A percentile compares a stretch with the other conserved stretches of the same genome.
Conservation (phyloP, 2,797 vertebrate species). For the Eidolon dupreanum region DNA sequence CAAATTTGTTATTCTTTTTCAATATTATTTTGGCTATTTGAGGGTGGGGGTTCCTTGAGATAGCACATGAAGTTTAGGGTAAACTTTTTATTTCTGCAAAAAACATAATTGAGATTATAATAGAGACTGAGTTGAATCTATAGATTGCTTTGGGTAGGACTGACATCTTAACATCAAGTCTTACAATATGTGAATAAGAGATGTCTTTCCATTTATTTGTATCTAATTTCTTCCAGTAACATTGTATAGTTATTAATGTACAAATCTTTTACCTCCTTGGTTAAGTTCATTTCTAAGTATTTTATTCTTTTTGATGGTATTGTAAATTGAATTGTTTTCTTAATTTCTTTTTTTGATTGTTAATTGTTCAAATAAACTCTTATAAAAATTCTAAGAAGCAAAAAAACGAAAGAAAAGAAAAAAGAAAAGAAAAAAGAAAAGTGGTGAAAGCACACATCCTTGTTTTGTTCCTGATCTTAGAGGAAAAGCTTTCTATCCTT, state of each 20-base stretch:
- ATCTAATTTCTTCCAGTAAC: conserved; percentile 12
- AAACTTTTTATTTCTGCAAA: not conserved
- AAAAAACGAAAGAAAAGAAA: no score
- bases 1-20: not conserved
- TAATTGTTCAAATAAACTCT: not conserved
- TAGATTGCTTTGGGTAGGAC: not conserved
- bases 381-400: no score
- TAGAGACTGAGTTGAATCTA: not conserved
- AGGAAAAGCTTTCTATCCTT: not conserved
- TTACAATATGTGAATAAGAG: not conserved
- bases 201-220: not conserved
- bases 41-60: not conserved
- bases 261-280: not conserved
- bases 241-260: not conserved
- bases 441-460: not conserved
- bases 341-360: conserved; percentile 14
- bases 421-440: not conserved
- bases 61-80: not conserved
- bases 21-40: conserved; percentile 6
- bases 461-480: not conserved
- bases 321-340: not conserved
- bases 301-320: not conserved
- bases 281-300: conserved; percentile 35
- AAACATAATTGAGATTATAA: not conserved
- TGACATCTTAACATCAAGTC: not conserved